Percentiles rank a stretch among this genome's conserved stretches.
Conservation (phyloP, 2,113 vertebrate genomes). For the Isurus oxyrinchus region DNA sequence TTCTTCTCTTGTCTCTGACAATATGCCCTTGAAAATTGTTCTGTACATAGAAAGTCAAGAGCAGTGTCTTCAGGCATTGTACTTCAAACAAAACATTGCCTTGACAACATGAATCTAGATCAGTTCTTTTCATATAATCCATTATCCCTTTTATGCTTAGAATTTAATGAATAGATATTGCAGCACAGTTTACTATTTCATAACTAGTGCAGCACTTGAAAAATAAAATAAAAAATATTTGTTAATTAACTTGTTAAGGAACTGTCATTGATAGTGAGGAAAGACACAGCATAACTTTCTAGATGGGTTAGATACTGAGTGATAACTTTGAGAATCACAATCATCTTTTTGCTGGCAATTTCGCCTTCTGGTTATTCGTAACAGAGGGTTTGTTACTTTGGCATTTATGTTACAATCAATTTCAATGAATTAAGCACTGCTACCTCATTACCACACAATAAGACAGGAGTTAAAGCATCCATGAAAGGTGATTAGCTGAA, state of each 20-base stretch:
- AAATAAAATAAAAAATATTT: not conserved
- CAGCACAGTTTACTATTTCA: not conserved
- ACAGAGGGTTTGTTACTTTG: not conserved
- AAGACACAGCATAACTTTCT: not conserved
- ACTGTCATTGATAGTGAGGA: not conserved
- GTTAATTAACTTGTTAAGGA: conserved; percentile 18
- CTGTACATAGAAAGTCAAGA: conserved; percentile 24
- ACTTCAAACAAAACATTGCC: conserved; percentile 29
- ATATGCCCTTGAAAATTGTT: conserved; percentile 14
- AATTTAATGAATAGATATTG: conserved; percentile 27
- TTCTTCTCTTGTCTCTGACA: conserved; percentile 22
- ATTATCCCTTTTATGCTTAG: conserved; percentile 20
- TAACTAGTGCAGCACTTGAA: conserved; percentile 26
- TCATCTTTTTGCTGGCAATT: not conserved
- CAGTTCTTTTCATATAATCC: conserved; percentile 27
- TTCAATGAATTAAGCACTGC: not conserved
- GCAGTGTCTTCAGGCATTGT: conserved; percentile 14
- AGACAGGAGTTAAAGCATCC: not conserved
- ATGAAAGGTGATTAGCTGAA: not conserved
- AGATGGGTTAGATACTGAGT: not conserved
- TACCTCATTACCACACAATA: not conserved
- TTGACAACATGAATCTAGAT: conserved; percentile 30
- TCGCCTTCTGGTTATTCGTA: not conserved
- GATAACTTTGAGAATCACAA: not conserved
- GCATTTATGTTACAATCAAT: not conserved